Evolutionary conservation across 1,140 invertebrate species (phyloP), one percentile per base, ranked within the genome.

Genomic region (Acromyrmex charruanus): DNA sequence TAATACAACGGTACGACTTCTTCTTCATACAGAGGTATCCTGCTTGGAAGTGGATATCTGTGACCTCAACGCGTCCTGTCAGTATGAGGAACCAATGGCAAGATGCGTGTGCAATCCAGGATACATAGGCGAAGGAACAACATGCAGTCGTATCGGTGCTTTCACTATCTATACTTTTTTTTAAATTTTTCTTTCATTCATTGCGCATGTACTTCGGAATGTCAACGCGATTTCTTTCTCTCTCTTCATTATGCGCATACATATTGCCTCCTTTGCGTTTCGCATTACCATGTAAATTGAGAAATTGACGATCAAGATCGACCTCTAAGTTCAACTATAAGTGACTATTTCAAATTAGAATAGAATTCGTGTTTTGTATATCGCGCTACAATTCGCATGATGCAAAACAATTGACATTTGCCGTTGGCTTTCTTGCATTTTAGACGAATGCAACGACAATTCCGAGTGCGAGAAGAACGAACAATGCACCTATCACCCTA

Each of bases 91-190:
- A 10, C 92, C 96, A 12, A 88, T 96, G 16, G 96, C 96, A 72
- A 96, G 96, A 66, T 99, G 98, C 94, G 96, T 97, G 21, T 99
- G 98, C 93, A 96, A 97, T 85, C 92, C 96, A 18, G 98, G 98
- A 77, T 99, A 97, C 93, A 96, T 96, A 71, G 98, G 98, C 69
- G 97, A 98, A 93, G 98, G 98, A 61, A 96, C 96, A 71, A 94
- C 95, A 0, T 98, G 98, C 93, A 95, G 95, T 86, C 93, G 96
- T 65, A 95, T 96, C 93, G 96, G 96, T 97, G 93, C 94, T 93
- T 93, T 86, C 35, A 75, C 59, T 44, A 77, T 88, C 44, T 80
- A 49, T 86, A 71, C 69, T 84, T 89, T 75, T 87, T 31, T 89
- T 55, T 66, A 10, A 68, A 49, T 68, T 55, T 65, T 55, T 80